Conservation (phyloP, 2,888 invertebrate genomes). For the Tolmerus cingulatus region DNA sequence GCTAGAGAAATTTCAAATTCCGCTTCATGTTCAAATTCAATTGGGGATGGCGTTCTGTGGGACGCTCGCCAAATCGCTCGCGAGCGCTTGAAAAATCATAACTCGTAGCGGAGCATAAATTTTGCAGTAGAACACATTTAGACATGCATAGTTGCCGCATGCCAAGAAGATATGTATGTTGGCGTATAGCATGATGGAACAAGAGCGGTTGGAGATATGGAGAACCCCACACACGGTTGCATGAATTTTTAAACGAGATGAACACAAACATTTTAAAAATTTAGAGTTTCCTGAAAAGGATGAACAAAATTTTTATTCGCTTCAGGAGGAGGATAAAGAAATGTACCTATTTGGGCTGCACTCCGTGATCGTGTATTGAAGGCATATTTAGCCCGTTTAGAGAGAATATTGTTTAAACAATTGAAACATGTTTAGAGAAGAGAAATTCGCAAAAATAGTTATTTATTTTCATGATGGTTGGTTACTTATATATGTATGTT, state of each 20-base stretch:
- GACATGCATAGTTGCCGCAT: not conserved
- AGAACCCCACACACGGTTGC: not conserved
- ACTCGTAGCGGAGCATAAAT: slow-evolving; percentile 3
- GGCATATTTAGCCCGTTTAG: not conserved
- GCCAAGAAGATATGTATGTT: not conserved
- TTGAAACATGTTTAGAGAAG: not conserved
- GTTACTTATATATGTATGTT: too few species aligned
- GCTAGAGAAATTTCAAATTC: not conserved
- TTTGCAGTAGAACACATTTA: slow-evolving; percentile 1
- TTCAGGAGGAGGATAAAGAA: not conserved
- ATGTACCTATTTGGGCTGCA: not conserved
- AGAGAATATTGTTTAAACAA: not conserved
- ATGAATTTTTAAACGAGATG: not conserved
- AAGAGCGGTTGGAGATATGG: not conserved
- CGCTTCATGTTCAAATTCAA: slow-evolving; percentile 24
- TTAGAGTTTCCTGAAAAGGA: not conserved
- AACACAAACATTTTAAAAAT: not conserved
- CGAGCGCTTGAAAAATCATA: slow-evolving; percentile 8
- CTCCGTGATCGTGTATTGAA: not conserved
- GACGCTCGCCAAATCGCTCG: not conserved
- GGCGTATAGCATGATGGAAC: not conserved
- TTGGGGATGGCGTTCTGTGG: not conserved
- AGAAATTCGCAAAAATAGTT: too few species aligned
- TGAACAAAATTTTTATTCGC: not conserved
- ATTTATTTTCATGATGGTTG: too few species aligned